Conservation (phyloP, 2,888 invertebrate species). For the Acanthacorydalis orientalis region DNA sequence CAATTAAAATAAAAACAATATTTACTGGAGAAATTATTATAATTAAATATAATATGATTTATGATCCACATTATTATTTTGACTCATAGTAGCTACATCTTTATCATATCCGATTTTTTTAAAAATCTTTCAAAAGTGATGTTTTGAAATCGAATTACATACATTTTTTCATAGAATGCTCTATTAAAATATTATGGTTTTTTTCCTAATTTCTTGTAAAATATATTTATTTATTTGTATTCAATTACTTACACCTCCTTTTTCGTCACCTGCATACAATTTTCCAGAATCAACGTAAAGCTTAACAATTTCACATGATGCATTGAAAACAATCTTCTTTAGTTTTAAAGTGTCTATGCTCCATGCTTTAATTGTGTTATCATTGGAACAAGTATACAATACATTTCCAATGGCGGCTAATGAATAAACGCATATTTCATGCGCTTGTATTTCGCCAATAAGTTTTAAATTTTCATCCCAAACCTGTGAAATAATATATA, state of each 20-base stretch:
- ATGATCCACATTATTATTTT: too few relatives aligned
- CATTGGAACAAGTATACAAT: conserved; percentile 44
- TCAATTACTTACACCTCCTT: conserved; percentile 36
- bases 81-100: too few relatives aligned
- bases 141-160: too few relatives aligned
- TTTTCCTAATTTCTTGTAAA: too few relatives aligned
- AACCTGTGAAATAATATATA: conserved; percentile 19
- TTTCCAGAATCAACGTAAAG: conserved; percentile 21
- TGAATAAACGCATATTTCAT: conserved; percentile 42
- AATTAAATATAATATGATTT: too few relatives aligned
- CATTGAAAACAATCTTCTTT: conserved; percentile 18
- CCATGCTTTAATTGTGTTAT: conserved; percentile 43
- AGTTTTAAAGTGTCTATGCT: conserved; percentile 25
- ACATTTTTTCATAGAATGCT: too few relatives aligned
- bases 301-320: conserved; percentile 29
- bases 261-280: conserved; percentile 42
- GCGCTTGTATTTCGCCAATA: conserved; percentile 31
- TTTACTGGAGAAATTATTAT: too few relatives aligned
- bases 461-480: conserved; percentile 30
- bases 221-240: too few relatives aligned
- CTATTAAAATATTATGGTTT: too few relatives aligned
- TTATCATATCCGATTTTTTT: too few relatives aligned
- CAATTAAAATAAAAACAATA: too few relatives aligned
- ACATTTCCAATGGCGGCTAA: conserved; percentile 34
- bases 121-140: too few relatives aligned